Evolutionary conservation across 2,797 vertebrate genomes (phyloP), one percentile per base, ranked within the genome.

Genomic region (Eupleurogrammus muticus): DNA sequence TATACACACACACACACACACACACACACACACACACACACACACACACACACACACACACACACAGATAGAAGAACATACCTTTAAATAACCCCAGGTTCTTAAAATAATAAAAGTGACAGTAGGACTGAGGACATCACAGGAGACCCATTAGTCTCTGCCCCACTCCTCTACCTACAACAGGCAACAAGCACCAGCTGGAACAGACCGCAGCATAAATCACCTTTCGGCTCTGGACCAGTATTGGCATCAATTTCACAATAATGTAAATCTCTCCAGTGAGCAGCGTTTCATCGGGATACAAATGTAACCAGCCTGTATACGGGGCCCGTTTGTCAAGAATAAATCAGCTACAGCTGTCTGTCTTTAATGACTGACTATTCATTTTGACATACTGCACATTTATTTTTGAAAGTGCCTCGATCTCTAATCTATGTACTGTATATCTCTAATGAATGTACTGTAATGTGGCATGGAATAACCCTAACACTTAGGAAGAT

Each of bases 101-200:
- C 9, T 12, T 38, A 38, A 38, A 38, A 38, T 38, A 2, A 38
- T 38, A 38, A 12, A 87, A 85, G 60, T 9, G 38, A 63, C 68
- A 48, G 80, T 62, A 71, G 72, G 56, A 76, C 63, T n/a, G 53
- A 77, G 75, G 73, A 72, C 53, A 72, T 77, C 81, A 78, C 84
- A 23, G 19, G 81, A 78, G 87, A 81, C 64, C 58, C 9, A 56
- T 70, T 71, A 66, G 44, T 81, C 73, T 83, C 48, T 75, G 73
- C 71, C 72, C 50, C 42, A 63, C 66, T 74, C 38, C 74, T 80
- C 65, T 61, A 53, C 75, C 58, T 67, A 44, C 52, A 54, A 40
- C 21, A 12, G 47, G n/a, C 14, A 21, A 55, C 55, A 42, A 61
- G 42, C 46, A 62, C 61, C 58, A 66, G 46, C 55, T 75, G 50